Percentiles rank a stretch among this genome's conserved stretches.
Conservation (phyloP, 2,888 invertebrate species). For the Mechanitis mazaeus region DNA sequence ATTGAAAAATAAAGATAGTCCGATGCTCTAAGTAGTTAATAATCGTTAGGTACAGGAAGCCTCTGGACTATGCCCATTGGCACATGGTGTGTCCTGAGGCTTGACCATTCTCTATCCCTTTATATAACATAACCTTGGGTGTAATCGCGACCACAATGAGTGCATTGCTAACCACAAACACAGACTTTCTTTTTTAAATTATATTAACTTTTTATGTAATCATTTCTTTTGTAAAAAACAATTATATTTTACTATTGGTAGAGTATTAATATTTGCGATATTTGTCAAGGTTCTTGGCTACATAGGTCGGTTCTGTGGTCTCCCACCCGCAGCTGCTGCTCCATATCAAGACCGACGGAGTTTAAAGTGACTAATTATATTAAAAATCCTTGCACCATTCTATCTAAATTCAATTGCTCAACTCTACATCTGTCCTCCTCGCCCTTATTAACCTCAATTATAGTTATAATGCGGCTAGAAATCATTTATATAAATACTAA, state of each 20-base stretch:
- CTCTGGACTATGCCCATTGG: background rate
- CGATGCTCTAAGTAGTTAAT: background rate
- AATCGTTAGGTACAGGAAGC: background rate
- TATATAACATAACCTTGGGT: background rate
- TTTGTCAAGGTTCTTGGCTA: background rate
- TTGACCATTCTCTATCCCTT: background rate
- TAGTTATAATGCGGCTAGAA: background rate
- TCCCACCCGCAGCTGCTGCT: background rate
- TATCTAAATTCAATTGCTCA: constrained; percentile 2
- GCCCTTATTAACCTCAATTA: constrained; percentile 5
- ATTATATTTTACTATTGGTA: background rate
- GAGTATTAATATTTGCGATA: background rate
- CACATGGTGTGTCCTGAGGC: constrained; percentile 1
- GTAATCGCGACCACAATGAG: constrained; percentile 1
- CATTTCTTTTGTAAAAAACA: background rate
- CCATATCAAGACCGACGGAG: background rate
- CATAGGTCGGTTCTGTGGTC: too few relatives aligned
- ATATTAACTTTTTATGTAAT: background rate
- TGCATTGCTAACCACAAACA: background rate
- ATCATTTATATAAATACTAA: constrained; percentile 2
- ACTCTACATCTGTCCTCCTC: background rate
- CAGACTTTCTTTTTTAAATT: constrained; percentile 1
- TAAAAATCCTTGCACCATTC: background rate
- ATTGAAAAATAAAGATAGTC: too few relatives aligned
- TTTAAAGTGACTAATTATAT: constrained; percentile 1